A percentile compares a stretch with the other conserved stretches of the same genome.
Conservation (phyloP, 2,888 invertebrate genomes). For the Galerucella nymphaeae region DNA sequence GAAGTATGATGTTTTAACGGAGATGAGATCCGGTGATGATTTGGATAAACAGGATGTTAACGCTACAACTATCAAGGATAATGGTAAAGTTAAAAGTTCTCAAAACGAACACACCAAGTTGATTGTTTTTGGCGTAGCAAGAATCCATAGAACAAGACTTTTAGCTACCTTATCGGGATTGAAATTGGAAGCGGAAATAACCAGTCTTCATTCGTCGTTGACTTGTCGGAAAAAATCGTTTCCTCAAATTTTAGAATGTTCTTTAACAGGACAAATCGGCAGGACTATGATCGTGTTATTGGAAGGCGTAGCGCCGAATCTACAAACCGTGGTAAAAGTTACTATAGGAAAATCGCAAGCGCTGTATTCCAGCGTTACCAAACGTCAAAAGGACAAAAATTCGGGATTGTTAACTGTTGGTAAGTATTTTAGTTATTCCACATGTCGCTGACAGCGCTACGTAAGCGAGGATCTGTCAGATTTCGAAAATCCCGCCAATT, state of each 20-base stretch:
- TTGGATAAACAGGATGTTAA: constrained; percentile 67
- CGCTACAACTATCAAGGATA: constrained; percentile 61
- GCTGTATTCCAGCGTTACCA: constrained; percentile 86
- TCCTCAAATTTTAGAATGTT: constrained; percentile 77
- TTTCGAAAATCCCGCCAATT: too few relatives aligned
- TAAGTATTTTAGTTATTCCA: background rate
- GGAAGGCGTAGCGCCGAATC: constrained; percentile 90
- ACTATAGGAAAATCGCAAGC: constrained; percentile 93
- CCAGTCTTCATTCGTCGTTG: constrained; percentile 89
- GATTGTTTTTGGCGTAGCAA: constrained; percentile 87
- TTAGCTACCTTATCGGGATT: constrained; percentile 92
- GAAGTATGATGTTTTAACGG: constrained; percentile 70
- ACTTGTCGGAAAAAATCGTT: constrained; percentile 89
- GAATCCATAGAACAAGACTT: constrained; percentile 87
- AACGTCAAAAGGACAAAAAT: constrained; percentile 81
- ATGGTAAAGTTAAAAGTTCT: constrained; percentile 27
- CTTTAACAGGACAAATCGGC: constrained; percentile 89
- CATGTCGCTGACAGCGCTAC: too few relatives aligned
- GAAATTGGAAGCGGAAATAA: constrained; percentile 94
- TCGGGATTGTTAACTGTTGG: constrained; percentile 81
- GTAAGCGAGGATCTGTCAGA: too few relatives aligned
- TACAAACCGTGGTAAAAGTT: constrained; percentile 94
- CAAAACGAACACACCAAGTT: constrained; percentile 76
- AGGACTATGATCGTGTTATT: constrained; percentile 91
- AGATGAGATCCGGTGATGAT: constrained; percentile 70